phyloP scores from a whole-genome alignment of 1,140 invertebrate genomes.

The Bombus superbus region DNA sequence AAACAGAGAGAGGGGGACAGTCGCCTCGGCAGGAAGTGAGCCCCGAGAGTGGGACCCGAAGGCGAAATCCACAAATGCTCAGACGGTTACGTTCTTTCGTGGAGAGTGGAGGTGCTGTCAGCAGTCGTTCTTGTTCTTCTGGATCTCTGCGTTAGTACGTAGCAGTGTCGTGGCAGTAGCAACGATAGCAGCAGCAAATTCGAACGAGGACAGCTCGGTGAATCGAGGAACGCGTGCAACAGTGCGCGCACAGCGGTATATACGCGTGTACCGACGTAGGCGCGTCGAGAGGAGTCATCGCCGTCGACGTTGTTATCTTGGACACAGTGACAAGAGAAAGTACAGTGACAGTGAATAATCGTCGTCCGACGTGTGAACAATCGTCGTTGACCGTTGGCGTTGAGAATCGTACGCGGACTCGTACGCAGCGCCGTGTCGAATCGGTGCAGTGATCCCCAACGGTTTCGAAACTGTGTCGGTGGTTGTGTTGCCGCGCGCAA shows the following conservation, averaged over 20 bases:
- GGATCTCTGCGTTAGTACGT: too few relatives aligned
- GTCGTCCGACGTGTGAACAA: background rate
- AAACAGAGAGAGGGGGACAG: slow-evolving; percentile 50
- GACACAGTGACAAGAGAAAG: background rate
- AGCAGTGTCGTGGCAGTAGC: too few relatives aligned
- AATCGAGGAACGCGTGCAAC: slow-evolving; percentile 3
- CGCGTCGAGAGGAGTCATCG: background rate
- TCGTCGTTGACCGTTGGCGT: background rate
- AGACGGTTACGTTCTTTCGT: slow-evolving; percentile 74
- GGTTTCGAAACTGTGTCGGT: background rate
- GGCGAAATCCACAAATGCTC: slow-evolving; percentile 67
- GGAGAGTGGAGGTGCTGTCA: slow-evolving; percentile 70
- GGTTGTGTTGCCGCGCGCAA: background rate
- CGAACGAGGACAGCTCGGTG: accelerated
- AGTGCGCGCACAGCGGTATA: background rate
- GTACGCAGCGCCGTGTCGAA: too few relatives aligned
- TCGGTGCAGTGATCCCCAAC: too few relatives aligned
- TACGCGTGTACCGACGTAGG: background rate
- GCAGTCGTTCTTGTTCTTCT: slow-evolving; percentile 1
- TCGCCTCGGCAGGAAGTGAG: slow-evolving; percentile 73
- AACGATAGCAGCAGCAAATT: accelerated
- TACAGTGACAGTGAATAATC: background rate
- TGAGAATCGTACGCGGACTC: too few relatives aligned
- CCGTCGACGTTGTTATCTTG: background rate
- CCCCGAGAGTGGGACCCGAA: slow-evolving; percentile 65